Evolutionary conservation across 2,797 vertebrate species (phyloP), one percentile per base, ranked within the genome.

Genomic region (Rhadinocentrus ornatus): DNA sequence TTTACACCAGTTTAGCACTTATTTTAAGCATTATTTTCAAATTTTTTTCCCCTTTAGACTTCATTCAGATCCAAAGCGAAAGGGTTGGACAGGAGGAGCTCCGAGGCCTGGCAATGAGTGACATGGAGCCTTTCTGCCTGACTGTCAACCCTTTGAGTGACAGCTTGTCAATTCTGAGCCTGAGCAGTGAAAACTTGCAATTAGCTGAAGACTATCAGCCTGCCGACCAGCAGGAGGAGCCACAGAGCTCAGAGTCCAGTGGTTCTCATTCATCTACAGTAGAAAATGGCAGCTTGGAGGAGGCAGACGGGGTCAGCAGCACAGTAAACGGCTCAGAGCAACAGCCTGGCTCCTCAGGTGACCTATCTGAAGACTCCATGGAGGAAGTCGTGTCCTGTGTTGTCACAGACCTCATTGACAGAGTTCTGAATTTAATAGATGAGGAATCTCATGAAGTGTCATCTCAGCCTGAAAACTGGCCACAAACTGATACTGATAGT

Each of bases 131-230:
- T 10, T 99, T 99, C 85, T 97, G 96, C 83, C 94, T 99, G 32
- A 99, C 97, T 0, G 98, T 99, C 75, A 99, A 99, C 88, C 98
- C 98, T 1, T 56, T 99, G 81, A 97, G 97, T 80, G 98, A 99
- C 90, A 96, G 96, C 66, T 90, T 99, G 73, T 99, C 98, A 41
- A 92, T 99, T 64, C 87, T 99, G 64, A 99, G 98, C 89, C 95
- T 98, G 65, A 99, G 98, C 93, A 99, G 96, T 52, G 97, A 99
- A 89, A 99, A 97, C 58, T 89, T 99, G 82, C 96, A 96, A 31
- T 92, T 99, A 87, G 94, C 94, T 73, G 95, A 95, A 46, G 96
- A 96, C 79, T 97, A 96, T 89, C 96, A 95, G 46, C 93, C 96
- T 66, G 93, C 92, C 6, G 96, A 96, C 76, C 96, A 96, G 69